A percentile compares a stretch with the other conserved stretches of the same genome.
These are phyloP conservation scores for Melieria crassipennis DNA, from an alignment of 2,888 invertebrate species.

Conservation along the genomic window DNA sequence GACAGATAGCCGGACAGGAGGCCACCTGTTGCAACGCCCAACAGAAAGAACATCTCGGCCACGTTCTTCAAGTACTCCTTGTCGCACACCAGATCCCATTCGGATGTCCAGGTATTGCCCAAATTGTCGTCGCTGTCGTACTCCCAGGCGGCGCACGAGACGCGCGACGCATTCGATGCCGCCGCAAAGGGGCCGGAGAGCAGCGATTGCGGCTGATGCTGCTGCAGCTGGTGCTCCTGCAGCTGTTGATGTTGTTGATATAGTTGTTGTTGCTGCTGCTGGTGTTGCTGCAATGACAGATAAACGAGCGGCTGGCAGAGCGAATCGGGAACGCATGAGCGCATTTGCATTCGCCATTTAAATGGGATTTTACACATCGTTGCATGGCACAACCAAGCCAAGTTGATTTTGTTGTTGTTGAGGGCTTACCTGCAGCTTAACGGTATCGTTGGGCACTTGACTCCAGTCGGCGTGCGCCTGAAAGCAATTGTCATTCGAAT, in stretches of 20 bases:
- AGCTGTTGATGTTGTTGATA: not conserved
- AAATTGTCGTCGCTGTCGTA: slow-evolving; percentile 68
- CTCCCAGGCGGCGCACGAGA: slow-evolving; percentile 72
- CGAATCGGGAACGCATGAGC: not conserved
- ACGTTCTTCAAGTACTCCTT: slow-evolving; percentile 75
- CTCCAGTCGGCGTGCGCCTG: slow-evolving; percentile 68
- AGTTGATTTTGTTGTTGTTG: not conserved
- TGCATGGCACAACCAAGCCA: slow-evolving; percentile 1
- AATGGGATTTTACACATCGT: slow-evolving; percentile 2
- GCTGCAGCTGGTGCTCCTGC: not conserved
- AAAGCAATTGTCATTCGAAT: slow-evolving; percentile 71
- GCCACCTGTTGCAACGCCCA: slow-evolving; percentile 81
- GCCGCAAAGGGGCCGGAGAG: slow-evolving; percentile 51
- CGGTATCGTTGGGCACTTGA: slow-evolving; percentile 44
- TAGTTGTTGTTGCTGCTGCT: slow-evolving; percentile 17
- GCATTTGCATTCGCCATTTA: not conserved
- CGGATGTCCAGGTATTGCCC: slow-evolving; percentile 77
- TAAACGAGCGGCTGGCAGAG: slow-evolving; percentile 5
- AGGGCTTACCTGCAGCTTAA: slow-evolving; percentile 49
- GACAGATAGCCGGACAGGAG: slow-evolving; percentile 82
- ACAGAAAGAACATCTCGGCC: slow-evolving; percentile 80
- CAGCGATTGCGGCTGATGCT: slow-evolving; percentile 2
- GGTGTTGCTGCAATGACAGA: slow-evolving; percentile 19
- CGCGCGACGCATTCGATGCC: slow-evolving; percentile 63
- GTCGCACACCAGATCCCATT: slow-evolving; percentile 82